phyloP scores from a whole-genome alignment of 35 echinoderm and acorn worm genomes.

The Stichopus chloronotus region DNA sequence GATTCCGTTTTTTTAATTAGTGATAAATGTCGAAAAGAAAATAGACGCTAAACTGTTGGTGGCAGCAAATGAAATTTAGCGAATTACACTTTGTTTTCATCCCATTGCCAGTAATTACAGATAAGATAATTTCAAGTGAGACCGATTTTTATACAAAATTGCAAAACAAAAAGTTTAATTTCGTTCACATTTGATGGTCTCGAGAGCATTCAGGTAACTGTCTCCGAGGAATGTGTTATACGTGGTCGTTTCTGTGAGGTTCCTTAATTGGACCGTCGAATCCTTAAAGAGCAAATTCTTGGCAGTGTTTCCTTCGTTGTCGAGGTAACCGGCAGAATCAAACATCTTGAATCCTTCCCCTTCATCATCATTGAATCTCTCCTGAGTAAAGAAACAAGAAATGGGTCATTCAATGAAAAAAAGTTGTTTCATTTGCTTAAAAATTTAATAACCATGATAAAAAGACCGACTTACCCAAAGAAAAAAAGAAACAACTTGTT shows the following conservation, averaged over 20 bases:
- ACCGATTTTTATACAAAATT: background rate
- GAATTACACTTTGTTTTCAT: too few relatives aligned
- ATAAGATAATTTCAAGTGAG: too few relatives aligned
- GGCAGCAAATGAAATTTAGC: too few relatives aligned
- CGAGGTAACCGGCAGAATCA: constrained; percentile 45
- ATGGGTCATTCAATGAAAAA: too few relatives aligned
- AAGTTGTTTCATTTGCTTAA: too few relatives aligned
- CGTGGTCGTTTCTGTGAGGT: background rate
- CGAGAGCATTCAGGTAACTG: constrained; percentile 60
- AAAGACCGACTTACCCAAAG: too few relatives aligned
- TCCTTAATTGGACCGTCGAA: constrained; percentile 57
- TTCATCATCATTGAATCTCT: background rate
- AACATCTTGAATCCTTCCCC: constrained; percentile 67
- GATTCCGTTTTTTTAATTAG: too few relatives aligned
- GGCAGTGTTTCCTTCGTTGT: constrained; percentile 32
- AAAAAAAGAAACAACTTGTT: too few relatives aligned
- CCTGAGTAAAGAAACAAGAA: constrained; percentile 36
- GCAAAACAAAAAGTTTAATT: background rate
- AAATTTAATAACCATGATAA: too few relatives aligned
- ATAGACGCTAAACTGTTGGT: too few relatives aligned
- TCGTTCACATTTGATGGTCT: constrained; percentile 63
- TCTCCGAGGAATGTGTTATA: constrained; percentile 67
- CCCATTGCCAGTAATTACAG: too few relatives aligned
- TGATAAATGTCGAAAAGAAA: too few relatives aligned
- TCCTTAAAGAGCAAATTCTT: constrained; percentile 85